Evolutionary conservation across 2,888 invertebrate species (phyloP).

Genomic region (Heliconius aoede): DNA sequence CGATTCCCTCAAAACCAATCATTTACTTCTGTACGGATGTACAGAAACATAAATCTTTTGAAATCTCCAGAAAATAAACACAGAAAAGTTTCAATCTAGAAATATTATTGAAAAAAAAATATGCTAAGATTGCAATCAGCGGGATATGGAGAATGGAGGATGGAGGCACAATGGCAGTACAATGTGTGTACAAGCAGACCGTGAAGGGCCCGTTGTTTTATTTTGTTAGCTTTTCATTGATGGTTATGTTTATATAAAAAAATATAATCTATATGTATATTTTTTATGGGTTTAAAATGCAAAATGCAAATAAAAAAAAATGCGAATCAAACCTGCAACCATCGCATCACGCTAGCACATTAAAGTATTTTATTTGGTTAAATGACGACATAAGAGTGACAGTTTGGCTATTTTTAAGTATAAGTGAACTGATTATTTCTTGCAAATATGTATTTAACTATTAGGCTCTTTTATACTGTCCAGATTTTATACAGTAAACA

Average conservation of each 20-base stretch:
- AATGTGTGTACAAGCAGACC: conserved; percentile 58
- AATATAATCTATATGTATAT: neutral
- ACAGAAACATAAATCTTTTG: neutral
- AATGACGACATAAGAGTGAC: too few species aligned
- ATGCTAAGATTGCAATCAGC: conserved; percentile 49
- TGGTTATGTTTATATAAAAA: conserved; percentile 11
- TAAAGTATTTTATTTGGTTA: too few species aligned
- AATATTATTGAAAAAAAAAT: conserved; percentile 25
- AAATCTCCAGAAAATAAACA: neutral
- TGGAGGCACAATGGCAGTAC: conserved; percentile 54
- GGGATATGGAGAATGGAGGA: conserved; percentile 40
- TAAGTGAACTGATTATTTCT: too few species aligned
- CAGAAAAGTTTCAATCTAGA: conserved; percentile 25
- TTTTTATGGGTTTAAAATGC: neutral
- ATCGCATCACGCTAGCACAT: too few species aligned
- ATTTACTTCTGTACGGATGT: neutral
- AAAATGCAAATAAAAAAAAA: too few species aligned
- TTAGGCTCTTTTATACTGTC: too few species aligned
- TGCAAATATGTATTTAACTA: too few species aligned
- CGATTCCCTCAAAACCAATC: too few species aligned
- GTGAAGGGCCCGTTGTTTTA: conserved; percentile 51
- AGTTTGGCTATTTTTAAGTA: too few species aligned
- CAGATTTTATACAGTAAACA: too few species aligned
- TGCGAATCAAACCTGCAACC: too few species aligned
- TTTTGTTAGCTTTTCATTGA: conserved; percentile 43